Evolutionary conservation across 2,113 vertebrate genomes (phyloP).

Genomic region (Gopherus evgoodei): DNA sequence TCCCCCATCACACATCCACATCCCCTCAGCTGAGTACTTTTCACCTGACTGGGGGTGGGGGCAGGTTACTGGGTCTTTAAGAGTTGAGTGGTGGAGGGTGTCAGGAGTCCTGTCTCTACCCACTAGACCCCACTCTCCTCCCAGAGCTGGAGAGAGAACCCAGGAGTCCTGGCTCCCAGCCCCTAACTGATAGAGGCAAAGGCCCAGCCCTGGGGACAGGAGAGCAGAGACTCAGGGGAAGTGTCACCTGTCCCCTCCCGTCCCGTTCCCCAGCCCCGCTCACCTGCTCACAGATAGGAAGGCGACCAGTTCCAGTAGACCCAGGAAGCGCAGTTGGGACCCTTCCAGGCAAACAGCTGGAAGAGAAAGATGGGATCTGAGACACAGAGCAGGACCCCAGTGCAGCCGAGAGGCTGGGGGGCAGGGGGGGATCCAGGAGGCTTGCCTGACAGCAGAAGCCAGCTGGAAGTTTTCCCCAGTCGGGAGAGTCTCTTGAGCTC

Average conservation of each 20-base stretch:
- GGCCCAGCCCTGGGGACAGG: background rate
- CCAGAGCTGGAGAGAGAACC: too few species aligned
- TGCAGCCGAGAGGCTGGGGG: too few species aligned
- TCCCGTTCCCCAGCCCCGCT: background rate
- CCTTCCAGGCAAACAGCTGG: slow-evolving; percentile 81
- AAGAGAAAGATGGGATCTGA: background rate
- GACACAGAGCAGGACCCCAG: too few species aligned
- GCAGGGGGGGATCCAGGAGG: background rate
- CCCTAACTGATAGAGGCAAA: background rate
- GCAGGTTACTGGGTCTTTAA: too few species aligned
- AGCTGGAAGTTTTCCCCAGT: background rate
- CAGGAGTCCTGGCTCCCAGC: background rate
- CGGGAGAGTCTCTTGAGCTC: background rate
- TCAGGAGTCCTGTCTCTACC: too few species aligned
- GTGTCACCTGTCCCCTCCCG: background rate
- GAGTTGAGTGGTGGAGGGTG: too few species aligned
- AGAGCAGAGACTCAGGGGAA: background rate
- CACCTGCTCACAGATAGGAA: slow-evolving; percentile 90
- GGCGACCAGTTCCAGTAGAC: slow-evolving; percentile 82
- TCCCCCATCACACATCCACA: too few species aligned
- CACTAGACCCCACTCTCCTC: too few species aligned
- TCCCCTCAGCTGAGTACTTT: too few species aligned
- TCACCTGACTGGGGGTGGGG: too few species aligned
- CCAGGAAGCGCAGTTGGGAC: slow-evolving; percentile 84
- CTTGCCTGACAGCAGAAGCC: background rate